A percentile compares a stretch with the other conserved stretches of the same genome.
These are phyloP conservation scores for Apis laboriosa DNA, from an alignment of 1,140 invertebrate genomes.

Conservation along the genomic window DNA sequence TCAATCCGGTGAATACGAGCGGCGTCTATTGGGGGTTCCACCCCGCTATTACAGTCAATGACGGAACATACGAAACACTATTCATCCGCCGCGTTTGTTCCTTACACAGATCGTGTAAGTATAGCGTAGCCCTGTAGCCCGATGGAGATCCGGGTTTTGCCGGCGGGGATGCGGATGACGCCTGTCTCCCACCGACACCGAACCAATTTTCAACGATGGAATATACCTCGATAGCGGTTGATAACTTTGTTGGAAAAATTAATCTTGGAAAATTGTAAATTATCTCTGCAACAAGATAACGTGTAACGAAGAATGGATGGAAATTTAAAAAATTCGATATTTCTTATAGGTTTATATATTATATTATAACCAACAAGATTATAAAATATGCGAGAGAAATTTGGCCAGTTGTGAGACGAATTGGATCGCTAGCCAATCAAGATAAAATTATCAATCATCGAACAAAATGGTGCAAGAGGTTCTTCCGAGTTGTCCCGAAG, in stretches of 20 bases:
- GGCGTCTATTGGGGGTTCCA: constrained; percentile 66
- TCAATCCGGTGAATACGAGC: constrained; percentile 61
- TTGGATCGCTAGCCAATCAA: background rate
- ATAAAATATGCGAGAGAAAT: too few relatives aligned
- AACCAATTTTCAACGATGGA: background rate
- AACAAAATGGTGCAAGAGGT: background rate
- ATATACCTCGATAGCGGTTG: too few relatives aligned
- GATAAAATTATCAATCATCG: background rate
- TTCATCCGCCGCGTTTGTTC: constrained; percentile 64
- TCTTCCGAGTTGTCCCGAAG: background rate
- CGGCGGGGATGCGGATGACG: constrained; percentile 58
- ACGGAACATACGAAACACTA: constrained; percentile 69
- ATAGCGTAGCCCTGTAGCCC: constrained; percentile 52
- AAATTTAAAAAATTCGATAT: too few relatives aligned
- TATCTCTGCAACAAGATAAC: too few relatives aligned
- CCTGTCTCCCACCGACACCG: constrained; percentile 53
- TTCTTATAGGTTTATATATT: too few relatives aligned
- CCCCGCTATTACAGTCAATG: constrained; percentile 69
- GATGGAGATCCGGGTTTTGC: constrained; percentile 36
- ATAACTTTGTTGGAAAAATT: too few relatives aligned
- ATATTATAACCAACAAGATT: too few relatives aligned
- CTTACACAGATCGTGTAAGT: constrained; percentile 68
- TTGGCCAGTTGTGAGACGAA: background rate
- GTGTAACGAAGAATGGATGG: too few relatives aligned
- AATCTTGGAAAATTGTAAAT: too few relatives aligned